These are phyloP conservation scores for Antheraea assamensis DNA, from an alignment of 2,888 invertebrate genomes.

Conservation along the genomic window DNA sequence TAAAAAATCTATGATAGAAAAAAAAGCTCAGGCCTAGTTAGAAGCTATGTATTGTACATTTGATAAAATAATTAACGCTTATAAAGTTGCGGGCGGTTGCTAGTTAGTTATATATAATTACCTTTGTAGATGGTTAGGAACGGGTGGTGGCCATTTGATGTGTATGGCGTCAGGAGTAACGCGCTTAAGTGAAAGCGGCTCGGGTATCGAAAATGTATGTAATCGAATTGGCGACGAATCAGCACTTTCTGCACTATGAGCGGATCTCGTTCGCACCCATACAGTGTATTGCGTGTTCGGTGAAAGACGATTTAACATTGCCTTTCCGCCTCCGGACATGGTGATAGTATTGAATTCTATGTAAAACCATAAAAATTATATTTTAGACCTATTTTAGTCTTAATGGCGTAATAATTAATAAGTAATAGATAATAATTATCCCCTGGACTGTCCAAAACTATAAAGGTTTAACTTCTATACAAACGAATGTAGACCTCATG, in stretches of 20 bases:
- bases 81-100: too few species aligned
- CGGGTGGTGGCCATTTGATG: slow-evolving; percentile 85
- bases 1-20: too few species aligned
- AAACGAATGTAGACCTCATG: too few species aligned
- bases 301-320: slow-evolving; percentile 82
- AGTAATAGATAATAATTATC: background rate
- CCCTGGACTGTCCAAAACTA: too few species aligned
- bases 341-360: slow-evolving; percentile 72
- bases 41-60: too few species aligned
- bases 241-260: slow-evolving; percentile 82
- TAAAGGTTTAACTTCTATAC: too few species aligned
- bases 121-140: slow-evolving; percentile 53
- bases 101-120: slow-evolving; percentile 35
- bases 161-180: slow-evolving; percentile 78
- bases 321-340: slow-evolving; percentile 64
- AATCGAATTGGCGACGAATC: slow-evolving; percentile 84
- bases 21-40: too few species aligned
- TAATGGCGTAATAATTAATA: background rate
- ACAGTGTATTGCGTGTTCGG: slow-evolving; percentile 87
- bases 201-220: slow-evolving; percentile 88
- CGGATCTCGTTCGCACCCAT: slow-evolving; percentile 89
- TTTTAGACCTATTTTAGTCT: too few species aligned
- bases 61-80: background rate
- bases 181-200: slow-evolving; percentile 73
- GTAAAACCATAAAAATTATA: background rate